Base-by-base conservation (phyloP, 2,797 vertebrate genomes). In the Enteromius viviparus region DNA sequence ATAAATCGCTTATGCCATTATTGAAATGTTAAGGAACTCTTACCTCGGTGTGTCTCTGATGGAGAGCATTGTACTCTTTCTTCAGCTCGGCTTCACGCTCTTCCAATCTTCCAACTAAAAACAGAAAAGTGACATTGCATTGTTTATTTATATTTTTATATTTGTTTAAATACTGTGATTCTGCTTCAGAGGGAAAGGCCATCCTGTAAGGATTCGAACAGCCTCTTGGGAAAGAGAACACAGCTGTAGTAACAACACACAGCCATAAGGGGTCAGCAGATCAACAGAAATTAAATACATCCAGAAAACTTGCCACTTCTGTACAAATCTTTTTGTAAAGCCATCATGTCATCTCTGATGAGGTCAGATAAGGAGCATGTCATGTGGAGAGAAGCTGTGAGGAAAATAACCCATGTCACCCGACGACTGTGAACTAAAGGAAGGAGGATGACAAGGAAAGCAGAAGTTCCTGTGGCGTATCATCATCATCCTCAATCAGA, bases 21-120 rank as follows among this genome's bases (percentile, higher is more conserved):
- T 8, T 40, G 37, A 7, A 40, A 6, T 37, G 34, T 6, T 40
- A 40, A 40, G 37, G 37, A 64, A 32, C 7, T 42, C 60, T 85
- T 92, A 99, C 98, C 97, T 99, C 98, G 15, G 98, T 98, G 91
- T 99, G 98, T 89, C 98, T 96, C 89, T 97, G 98, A 91, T 99
- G 97, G 87, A 99, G 96, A 23, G 95, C 88, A 84, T 97, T 97
- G 88, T 96, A 99, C 85, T 99, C 98, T 84, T 97, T 99, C 93
- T 97, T 99, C 85, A 98, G 94, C 85, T 99, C 98, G 1, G 97
- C 95, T 90, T 99, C 98, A 83, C 97, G 94, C 89, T 99, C 98
- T 80, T 99, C 98, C 87, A 98, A 92, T 92, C 98, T 96, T 94
- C 95, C 94, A 90, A 99, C 98, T 99, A 90, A 51, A 95, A 85